These are phyloP conservation scores for Procambarus virginalis DNA, from an alignment of 1,140 invertebrate species.

Conservation along the genomic window DNA sequence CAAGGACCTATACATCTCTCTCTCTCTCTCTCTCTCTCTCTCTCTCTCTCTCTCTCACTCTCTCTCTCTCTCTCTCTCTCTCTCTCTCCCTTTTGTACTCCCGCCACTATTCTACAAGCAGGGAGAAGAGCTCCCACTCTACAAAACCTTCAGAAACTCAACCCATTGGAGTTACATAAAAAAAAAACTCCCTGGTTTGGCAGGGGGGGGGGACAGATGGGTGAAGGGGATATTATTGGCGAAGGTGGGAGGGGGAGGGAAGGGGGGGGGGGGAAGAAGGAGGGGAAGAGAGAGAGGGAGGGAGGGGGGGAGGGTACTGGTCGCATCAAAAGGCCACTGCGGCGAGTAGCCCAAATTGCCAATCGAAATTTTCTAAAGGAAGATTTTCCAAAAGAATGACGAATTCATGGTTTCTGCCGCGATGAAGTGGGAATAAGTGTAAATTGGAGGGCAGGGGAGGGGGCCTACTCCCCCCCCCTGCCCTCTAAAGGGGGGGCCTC, in stretches of 20 bases:
- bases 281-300: no score
- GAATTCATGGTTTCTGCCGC: constrained; percentile 65
- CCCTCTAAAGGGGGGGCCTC: neutral
- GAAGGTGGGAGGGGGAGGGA: no score
- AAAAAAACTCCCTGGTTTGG: neutral
- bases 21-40: neutral
- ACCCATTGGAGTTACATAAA: constrained; percentile 6
- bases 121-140: constrained; percentile 12
- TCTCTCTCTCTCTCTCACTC: neutral
- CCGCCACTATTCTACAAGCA: constrained; percentile 18
- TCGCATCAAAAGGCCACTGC: constrained; percentile 55
- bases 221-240: neutral
- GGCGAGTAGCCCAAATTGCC: constrained; percentile 65
- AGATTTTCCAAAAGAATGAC: constrained; percentile 68
- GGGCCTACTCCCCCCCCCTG: neutral
- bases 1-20: neutral
- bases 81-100: constrained; percentile 13
- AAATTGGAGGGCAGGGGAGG: constrained; percentile 51
- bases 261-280: neutral
- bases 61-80: neutral
- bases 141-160: constrained; percentile 46
- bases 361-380: constrained; percentile 68
- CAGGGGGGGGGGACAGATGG: neutral
- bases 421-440: constrained; percentile 67
- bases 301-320: neutral